These are phyloP conservation scores for Venusia cambrica DNA, from an alignment of 2,888 invertebrate species.

Conservation along the genomic window DNA sequence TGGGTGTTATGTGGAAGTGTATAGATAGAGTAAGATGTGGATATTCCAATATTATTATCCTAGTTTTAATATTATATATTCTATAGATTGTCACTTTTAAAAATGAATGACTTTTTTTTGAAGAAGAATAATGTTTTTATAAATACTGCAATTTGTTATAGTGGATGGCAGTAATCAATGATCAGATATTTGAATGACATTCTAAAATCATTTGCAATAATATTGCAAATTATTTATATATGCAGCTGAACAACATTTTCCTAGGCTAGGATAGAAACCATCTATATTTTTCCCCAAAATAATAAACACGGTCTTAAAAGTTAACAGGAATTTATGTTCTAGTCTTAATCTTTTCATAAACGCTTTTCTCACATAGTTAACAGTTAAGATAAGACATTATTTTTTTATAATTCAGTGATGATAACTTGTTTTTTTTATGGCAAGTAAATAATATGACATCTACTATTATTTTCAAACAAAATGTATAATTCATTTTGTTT, in stretches of 20 bases:
- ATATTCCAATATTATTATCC: conserved; percentile 68
- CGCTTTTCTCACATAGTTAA: no score
- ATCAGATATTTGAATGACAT: conserved; percentile 46
- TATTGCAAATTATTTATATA: conserved; percentile 41
- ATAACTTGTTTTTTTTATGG: no score
- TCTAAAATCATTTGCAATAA: conserved; percentile 48
- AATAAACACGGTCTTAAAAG: no score
- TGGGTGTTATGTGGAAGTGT: conserved; percentile 71
- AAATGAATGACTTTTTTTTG: conserved; percentile 55
- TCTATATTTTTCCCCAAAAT: no score
- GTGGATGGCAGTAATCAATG: conserved; percentile 49
- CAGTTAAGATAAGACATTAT: no score
- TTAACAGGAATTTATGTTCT: no score
- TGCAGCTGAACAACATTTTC: conserved; percentile 22
- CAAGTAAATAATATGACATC: no score
- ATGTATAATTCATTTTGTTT: no score
- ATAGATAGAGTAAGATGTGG: conserved; percentile 79
- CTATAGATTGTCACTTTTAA: conserved; percentile 70
- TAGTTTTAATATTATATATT: conserved; percentile 66
- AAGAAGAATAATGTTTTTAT: conserved; percentile 56
- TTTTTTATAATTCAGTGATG: no score
- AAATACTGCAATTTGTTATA: conserved; percentile 69
- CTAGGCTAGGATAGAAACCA: conserved; percentile 15
- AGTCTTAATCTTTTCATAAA: no score
- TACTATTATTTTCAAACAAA: no score